Evolutionary conservation across 2,113 vertebrate species (phyloP).

Genomic region (Thamnaconus septentrionalis): DNA sequence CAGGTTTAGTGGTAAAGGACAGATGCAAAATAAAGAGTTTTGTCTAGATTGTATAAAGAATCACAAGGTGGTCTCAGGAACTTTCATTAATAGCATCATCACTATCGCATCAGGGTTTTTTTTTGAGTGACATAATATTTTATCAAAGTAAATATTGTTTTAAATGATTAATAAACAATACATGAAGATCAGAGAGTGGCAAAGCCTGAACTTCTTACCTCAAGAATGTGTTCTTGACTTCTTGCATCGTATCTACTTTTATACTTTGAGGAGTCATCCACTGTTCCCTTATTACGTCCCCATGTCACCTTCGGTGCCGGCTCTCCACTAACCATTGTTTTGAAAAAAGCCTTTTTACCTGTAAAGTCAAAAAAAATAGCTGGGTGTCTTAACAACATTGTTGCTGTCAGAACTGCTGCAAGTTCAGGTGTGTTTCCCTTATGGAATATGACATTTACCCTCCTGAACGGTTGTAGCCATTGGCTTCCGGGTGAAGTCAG

Average conservation of each 20-base stretch:
- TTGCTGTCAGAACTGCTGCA: not conserved
- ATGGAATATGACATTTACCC: slow-evolving; percentile 65
- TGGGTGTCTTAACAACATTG: not conserved
- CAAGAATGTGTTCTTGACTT: slow-evolving; percentile 77
- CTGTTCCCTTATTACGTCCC: slow-evolving; percentile 66
- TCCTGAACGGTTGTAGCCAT: slow-evolving; percentile 79
- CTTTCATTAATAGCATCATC: no score
- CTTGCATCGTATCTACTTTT: slow-evolving; percentile 62
- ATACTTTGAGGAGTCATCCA: slow-evolving; percentile 78
- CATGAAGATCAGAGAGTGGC: not conserved
- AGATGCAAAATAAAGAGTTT: no score
- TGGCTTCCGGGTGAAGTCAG: slow-evolving; percentile 85
- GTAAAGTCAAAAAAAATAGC: slow-evolving; percentile 6
- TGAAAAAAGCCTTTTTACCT: slow-evolving; percentile 87
- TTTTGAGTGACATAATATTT: no score
- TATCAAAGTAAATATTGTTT: no score
- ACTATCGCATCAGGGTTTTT: no score
- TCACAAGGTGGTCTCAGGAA: no score
- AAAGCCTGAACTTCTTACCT: slow-evolving; percentile 67
- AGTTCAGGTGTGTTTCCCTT: not conserved
- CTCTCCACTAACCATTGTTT: slow-evolving; percentile 80
- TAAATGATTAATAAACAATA: no score
- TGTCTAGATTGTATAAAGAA: no score
- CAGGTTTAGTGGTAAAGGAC: no score
- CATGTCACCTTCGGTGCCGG: slow-evolving; percentile 82